Evolutionary conservation across 2,888 invertebrate genomes (phyloP), one percentile per base, ranked within the genome.

Genomic region (Spisula subtruncata): DNA sequence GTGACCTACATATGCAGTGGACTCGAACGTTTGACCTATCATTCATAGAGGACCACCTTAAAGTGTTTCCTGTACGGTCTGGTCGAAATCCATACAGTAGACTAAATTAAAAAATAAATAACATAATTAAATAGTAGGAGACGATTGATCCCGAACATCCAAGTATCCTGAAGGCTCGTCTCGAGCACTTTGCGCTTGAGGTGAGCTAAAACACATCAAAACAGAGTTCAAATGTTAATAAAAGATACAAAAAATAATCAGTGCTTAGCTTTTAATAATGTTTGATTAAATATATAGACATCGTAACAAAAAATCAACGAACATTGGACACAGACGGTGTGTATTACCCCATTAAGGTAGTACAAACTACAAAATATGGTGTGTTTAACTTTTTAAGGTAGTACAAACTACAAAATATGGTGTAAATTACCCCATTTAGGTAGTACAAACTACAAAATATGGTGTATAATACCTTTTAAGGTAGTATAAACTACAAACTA

Each of bases 191-290:
- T 2, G 16, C 16, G 14, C n/a, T 29, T n/a, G 8, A 29, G 4
- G 29, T 66, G n/a, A 25, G 14, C 32, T 25, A 6, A 71, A 71
- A 29, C 10, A 5, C 29, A 71, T 25, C 25, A 29, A 14, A 25
- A 29, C 14, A 14, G n/a, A 25, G 10, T 35, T 14, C 2, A n/a
- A n/a, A n/a, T n/a, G n/a, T n/a, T n/a, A 32, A 32, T 18, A 35
- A 16, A 75, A 32, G 35, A 35, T 16, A 35, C 29, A 75, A 75
- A 10, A 71, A 32, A 60, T 25, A 32, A 75, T 75, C 75, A 75
- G 75, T 75, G 75, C 75, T 75, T 75, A 75, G 75, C 75, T 75
- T 75, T 75, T 75, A 75, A 75, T 75, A 75, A 75, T 75, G 75
- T 75, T 75, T 75, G 75, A 75, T 75, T 75, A 75, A 75, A 75